Base-by-base conservation (phyloP, 2,113 vertebrate species). In the Perca flavescens region DNA sequence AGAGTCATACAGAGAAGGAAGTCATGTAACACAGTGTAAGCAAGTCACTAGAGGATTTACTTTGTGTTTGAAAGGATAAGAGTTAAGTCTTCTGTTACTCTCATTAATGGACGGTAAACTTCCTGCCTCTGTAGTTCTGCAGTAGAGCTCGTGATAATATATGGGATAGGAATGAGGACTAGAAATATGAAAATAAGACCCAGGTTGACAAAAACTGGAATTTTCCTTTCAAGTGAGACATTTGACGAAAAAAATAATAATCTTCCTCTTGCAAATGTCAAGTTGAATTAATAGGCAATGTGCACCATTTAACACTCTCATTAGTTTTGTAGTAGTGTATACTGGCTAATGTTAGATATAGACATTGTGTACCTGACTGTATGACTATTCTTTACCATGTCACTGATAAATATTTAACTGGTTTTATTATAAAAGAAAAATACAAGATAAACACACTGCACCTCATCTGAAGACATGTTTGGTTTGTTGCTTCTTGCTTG, bases 41-140 rank as follows among this genome's bases (percentile, higher is more conserved):
- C 43, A 56, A 73, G 52, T 43, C n/a, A 36, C n/a, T 16, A 60
- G 5, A 53, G 43, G 76, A 76, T 67, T 56, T 63, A 3, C 21
- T 78, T 78, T 71, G 64, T 60, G 31, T 8, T 28, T 52, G 31
- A 58, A 74, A 80, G 58, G 40, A 36, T 16, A 25, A 7, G 28
- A 16, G 21, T 66, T 46, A 28, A 60, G 11, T 16, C 13, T 21
- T 63, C 3, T 74, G 36, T 62, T 50, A 1, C 14, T 28, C 57
- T 11, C 3, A n/a, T 0, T 83, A 56, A 61, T 36, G 31, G 17
- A 62, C 22, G 2, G 46, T 67, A 64, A 34, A 62, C 50, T 49
- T 2, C 0, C 8, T 54, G 40, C 58, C 10, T 21, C 58, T 74
- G 49, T 14, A 58, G 43, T 53, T 50, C 40, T 61, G n/a, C n/a